These are phyloP conservation scores for Thamnophis elegans DNA, from an alignment of 2,797 vertebrate species.

Conservation along the genomic window DNA sequence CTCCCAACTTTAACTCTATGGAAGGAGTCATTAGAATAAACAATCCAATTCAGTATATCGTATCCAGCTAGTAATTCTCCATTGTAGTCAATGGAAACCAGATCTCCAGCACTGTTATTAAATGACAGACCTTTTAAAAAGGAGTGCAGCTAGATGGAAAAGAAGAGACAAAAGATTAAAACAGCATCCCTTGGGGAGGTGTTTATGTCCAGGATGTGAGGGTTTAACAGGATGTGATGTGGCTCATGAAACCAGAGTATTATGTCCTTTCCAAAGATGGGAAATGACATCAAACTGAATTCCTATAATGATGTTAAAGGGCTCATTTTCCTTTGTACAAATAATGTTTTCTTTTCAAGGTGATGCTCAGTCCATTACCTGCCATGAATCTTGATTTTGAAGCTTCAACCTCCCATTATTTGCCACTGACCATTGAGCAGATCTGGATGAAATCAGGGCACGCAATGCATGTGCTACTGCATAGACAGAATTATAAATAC, in stretches of 20 bases:
- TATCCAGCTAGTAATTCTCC: background rate
- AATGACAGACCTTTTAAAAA: background rate
- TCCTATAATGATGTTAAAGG: background rate
- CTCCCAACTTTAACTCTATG: background rate
- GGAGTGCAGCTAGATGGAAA: background rate
- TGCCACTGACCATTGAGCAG: background rate
- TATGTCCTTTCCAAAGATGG: background rate
- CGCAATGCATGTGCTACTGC: background rate
- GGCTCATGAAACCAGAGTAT: background rate
- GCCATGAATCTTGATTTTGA: background rate
- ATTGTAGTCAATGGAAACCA: background rate
- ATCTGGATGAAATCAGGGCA: background rate
- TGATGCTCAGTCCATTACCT: background rate
- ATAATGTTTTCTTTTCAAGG: background rate
- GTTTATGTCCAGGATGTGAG: background rate
- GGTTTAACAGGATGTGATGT: too few species aligned
- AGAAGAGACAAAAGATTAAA: background rate
- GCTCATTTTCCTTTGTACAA: background rate
- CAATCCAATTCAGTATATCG: background rate
- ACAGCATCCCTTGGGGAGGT: background rate
- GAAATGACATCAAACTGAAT: background rate
- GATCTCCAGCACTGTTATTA: background rate
- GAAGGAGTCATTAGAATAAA: background rate
- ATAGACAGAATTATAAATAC: background rate
- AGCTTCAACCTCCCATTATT: background rate